These are phyloP conservation scores for Pristionchus pacificus DNA, from an alignment of 1,140 invertebrate species.

Conservation along the genomic window DNA sequence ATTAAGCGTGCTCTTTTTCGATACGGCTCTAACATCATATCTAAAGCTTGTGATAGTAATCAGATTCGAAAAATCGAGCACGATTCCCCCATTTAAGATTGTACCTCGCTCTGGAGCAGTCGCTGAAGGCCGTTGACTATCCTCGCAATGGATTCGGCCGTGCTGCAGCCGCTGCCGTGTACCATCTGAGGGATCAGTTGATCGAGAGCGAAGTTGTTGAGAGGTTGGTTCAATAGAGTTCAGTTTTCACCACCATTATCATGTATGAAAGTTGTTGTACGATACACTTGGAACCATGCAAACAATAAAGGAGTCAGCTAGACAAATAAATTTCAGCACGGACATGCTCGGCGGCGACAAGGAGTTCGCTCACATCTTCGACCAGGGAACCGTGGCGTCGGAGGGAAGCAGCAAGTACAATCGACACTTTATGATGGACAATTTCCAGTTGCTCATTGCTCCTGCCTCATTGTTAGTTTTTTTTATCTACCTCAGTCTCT, in stretches of 20 bases:
- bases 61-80: too few relatives aligned
- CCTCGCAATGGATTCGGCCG: slow-evolving; percentile 20
- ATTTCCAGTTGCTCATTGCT: too few relatives aligned
- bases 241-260: neutral
- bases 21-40: too few relatives aligned
- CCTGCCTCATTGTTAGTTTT: too few relatives aligned
- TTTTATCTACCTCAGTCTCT: too few relatives aligned
- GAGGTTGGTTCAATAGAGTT: neutral
- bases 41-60: too few relatives aligned
- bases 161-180: slow-evolving; percentile 8
- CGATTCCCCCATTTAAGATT: slow-evolving; percentile 21
- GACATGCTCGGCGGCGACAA: neutral
- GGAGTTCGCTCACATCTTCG: neutral
- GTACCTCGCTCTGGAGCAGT: neutral
- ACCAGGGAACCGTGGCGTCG: too few relatives aligned
- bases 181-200: neutral
- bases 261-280: neutral
- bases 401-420: too few relatives aligned
- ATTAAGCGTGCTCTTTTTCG: too few relatives aligned
- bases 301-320: neutral
- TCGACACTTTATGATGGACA: too few relatives aligned
- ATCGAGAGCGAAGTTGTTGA: neutral
- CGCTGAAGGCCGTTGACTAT: slow-evolving; percentile 11
- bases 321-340: neutral
- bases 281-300: neutral